Base-by-base conservation (phyloP, 2,888 invertebrate species). In the Gerosis bhagava region DNA sequence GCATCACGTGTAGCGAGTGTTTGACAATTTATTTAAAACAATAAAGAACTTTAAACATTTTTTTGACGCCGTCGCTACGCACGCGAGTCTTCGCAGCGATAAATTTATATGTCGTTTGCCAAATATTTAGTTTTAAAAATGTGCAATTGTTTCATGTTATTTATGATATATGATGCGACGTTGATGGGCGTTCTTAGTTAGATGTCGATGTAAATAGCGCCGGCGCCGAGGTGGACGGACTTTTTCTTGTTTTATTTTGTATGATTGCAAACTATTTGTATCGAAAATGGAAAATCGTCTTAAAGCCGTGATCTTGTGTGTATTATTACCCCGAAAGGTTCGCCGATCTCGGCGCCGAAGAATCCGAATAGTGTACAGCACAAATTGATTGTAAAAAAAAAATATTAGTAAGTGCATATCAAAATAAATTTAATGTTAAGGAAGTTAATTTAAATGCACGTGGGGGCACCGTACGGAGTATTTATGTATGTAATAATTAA, bases 371-470 rank as follows among this genome's bases (percentile, higher is more conserved):
- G 66, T 84, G 86, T 86, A 84, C 82, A 86, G 86, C 86, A 86
- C 84, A 86, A 86, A 82, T 68, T 81, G 77, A 77, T 74, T 84
- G 84, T 86, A 86, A 79, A 77, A n/a, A n/a, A n/a, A n/a, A 76
- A 80, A 74, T 66, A 65, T 41, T 82, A 81, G 73, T 86, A 84
- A 86, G 84, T 77, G 86, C 86, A 86, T 86, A 86, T 86, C 86
- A 86, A 75, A 76, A 70, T 83, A 84, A 80, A 80, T 79, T 70
- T 83, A 84, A 78, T 77, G 71, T 80, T 83, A 83, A 82, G n/a
- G n/a, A n/a, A 65, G 42, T 68, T 83, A 82, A 78, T 78, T 78
- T 77, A 65, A 65, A 70, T 67, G 70, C 64, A 70, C 63, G 65
- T 67, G 70, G n/a, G 12, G 69, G 65, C 66, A 62, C 21, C 36